A percentile compares a stretch with the other conserved stretches of the same genome.
These are phyloP conservation scores for Anastrepha obliqua DNA, from an alignment of 1,140 invertebrate genomes.

Conservation along the genomic window DNA sequence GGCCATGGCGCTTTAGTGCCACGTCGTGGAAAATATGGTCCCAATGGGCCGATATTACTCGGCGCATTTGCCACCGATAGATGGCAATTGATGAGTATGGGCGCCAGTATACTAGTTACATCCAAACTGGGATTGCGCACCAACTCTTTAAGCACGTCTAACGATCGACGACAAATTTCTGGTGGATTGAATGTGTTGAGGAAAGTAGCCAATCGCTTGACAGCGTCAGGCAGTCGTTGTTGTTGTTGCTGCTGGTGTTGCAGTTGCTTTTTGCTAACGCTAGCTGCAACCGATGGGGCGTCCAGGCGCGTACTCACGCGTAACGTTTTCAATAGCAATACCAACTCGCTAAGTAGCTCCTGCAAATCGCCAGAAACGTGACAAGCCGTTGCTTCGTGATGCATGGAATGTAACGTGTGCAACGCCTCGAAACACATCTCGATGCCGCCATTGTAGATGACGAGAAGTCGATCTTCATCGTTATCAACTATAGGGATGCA, in stretches of 20 bases:
- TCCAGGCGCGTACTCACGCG: constrained; percentile 66
- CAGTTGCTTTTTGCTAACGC: constrained; percentile 68
- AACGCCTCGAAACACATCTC: constrained; percentile 93
- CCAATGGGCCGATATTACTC: constrained; percentile 78
- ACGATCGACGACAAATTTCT: constrained; percentile 85
- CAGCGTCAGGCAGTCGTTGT: constrained; percentile 90
- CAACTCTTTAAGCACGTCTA: constrained; percentile 90
- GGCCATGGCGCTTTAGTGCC: constrained; percentile 69
- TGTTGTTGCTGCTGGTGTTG: constrained; percentile 68
- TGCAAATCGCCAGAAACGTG: constrained; percentile 88
- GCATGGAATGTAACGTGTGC: constrained; percentile 93
- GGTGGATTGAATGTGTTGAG: constrained; percentile 93
- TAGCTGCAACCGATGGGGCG: constrained; percentile 58
- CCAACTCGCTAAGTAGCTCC: constrained; percentile 85
- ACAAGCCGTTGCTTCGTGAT: constrained; percentile 93
- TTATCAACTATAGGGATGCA: constrained; percentile 79
- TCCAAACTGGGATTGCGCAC: constrained; percentile 88
- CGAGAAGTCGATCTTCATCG: constrained; percentile 90
- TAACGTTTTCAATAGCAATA: constrained; percentile 66
- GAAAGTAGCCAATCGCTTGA: constrained; percentile 88
- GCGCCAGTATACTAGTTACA: constrained; percentile 87
- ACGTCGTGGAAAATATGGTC: constrained; percentile 71
- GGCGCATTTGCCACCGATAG: constrained; percentile 85
- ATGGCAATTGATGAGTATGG: constrained; percentile 89
- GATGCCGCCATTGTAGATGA: constrained; percentile 91